A percentile compares a stretch with the other conserved stretches of the same genome.
Evolutionary conservation across 2,797 vertebrate species (phyloP).

Genomic region (Myripristis murdjan): DNA sequence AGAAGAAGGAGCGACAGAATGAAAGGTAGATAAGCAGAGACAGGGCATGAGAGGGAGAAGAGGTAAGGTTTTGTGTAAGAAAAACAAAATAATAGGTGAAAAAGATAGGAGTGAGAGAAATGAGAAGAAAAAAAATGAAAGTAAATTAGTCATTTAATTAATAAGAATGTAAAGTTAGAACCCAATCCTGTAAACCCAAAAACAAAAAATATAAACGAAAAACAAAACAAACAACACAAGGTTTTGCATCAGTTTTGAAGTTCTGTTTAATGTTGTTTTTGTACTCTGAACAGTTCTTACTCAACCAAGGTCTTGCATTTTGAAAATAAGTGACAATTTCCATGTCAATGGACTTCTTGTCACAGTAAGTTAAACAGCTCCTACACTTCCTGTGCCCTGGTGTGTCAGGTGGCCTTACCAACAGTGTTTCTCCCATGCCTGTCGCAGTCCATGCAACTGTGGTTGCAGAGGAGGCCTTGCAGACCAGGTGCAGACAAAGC

Average conservation of each 20-base stretch:
- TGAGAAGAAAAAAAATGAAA: no score
- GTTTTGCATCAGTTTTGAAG: not conserved
- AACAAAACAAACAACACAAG: not conserved
- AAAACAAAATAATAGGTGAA: no score
- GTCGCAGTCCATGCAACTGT: constrained; percentile 21
- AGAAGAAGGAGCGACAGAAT: no score
- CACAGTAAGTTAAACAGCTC: not conserved
- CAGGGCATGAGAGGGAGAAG: no score
- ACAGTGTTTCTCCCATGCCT: constrained; percentile 18
- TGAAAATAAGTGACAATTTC: not conserved
- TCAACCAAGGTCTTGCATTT: not conserved
- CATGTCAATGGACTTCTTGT: not conserved
- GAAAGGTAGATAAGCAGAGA: no score
- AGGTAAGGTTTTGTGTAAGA: no score
- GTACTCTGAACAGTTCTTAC: no score
- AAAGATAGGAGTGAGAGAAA: no score
- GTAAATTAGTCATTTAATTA: no score
- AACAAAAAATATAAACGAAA: constrained; percentile 2
- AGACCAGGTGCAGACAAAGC: constrained; percentile 75
- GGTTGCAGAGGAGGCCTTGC: constrained; percentile 14
- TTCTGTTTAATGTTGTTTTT: not conserved
- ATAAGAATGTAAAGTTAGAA: no score
- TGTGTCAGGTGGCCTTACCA: not conserved
- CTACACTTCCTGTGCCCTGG: constrained; percentile 5
- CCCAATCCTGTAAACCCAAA: no score